Evolutionary conservation across 2,797 vertebrate species (phyloP).

Genomic region (Anolis apletophallus): DNA sequence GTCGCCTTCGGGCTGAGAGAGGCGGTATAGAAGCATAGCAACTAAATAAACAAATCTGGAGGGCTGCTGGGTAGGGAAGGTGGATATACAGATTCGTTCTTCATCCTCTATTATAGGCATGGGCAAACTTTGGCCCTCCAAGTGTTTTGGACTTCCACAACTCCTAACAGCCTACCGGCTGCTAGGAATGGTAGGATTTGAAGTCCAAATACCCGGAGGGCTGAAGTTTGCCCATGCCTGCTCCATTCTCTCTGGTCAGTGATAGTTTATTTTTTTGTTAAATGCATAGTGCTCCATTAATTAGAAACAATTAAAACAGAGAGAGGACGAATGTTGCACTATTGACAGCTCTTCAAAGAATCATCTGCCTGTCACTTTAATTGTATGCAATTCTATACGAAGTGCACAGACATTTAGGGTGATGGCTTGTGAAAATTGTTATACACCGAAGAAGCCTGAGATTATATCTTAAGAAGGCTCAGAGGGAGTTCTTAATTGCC

Average conservation of each 20-base stretch:
- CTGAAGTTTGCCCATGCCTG: too few relatives aligned
- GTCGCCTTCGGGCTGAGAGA: too few relatives aligned
- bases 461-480: conserved; percentile 43
- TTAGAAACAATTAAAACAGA: neutral
- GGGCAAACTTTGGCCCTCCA: too few relatives aligned
- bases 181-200: too few relatives aligned
- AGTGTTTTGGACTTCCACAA: too few relatives aligned
- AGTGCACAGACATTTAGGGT: neutral
- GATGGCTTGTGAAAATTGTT: neutral
- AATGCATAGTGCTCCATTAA: neutral
- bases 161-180: too few relatives aligned
- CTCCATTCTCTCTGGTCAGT: neutral
- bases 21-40: too few relatives aligned
- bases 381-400: neutral
- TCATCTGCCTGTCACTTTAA: neutral
- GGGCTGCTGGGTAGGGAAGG: neutral
- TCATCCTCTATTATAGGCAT: too few relatives aligned
- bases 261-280: neutral
- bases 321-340: neutral
- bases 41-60: too few relatives aligned
- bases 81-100: neutral
- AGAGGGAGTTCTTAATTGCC: conserved; percentile 23
- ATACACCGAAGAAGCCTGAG: conserved; percentile 9
- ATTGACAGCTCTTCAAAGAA: neutral
- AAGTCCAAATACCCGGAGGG: too few relatives aligned